Evolutionary conservation across 2,797 vertebrate species (phyloP), one percentile per base, ranked within the genome.

Genomic region (Anguilla megastoma): DNA sequence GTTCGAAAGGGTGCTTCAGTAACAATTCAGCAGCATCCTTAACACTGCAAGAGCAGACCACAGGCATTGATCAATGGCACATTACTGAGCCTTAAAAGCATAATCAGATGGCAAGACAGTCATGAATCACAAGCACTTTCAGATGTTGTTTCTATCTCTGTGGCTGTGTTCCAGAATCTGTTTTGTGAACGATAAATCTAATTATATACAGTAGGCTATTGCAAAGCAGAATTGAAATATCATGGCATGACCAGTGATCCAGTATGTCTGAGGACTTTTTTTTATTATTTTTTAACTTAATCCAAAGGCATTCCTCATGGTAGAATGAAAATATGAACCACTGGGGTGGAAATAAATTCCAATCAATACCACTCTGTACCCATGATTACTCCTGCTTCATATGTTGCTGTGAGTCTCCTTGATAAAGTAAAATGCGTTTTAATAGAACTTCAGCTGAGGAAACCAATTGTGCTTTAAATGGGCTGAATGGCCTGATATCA

Each of bases 71-170:
- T 80, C 76, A 48, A 41, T 80, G 76, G 33, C 76, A 45, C 76
- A 41, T 80, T 71, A 76, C 9, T 30, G 33, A 48, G 54, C 60
- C 52, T 84, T 33, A 80, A 74, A 86, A 86, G 36, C 85, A 60
- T 69, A 86, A 86, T 27, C 87, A 84, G 52, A 88, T 85, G 76
- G 86, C 79, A 66, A 84, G 86, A 89, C 83, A 84, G 41, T 87
- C 66, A 85, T 86, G 63, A 83, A 84, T 87, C 69, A 41, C 84
- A 89, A 79, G 60, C 84, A 80, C 45, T 88, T 24, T 33, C 80
- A 85, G 84, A 90, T 83, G 36, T 58, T 30, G 66, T 88, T 82
- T 50, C 82, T 85, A 33, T 58, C 3, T 63, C 80, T 63, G 14
- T 85, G 89, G 86, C 86, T 91, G 87, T 84, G 45, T 88, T 86